Evolutionary conservation across 2,797 vertebrate species (phyloP), one percentile per base, ranked within the genome.

Genomic region (Astyanax mexicanus): DNA sequence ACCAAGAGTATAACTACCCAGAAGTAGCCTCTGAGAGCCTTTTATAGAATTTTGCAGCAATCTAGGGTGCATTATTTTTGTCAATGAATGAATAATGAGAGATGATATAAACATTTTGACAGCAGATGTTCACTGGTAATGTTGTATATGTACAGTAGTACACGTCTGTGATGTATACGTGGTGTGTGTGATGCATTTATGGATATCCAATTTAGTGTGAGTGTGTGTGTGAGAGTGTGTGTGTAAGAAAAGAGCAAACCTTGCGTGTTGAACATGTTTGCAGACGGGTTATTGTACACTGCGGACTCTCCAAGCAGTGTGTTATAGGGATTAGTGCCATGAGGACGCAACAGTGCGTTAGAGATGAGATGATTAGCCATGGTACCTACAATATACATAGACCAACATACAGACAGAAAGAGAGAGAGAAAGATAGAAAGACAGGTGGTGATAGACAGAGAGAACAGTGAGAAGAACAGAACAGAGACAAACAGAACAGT

Each of bases 321-420:
- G 94, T 98, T 99, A 98, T 99, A 99, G 91, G 97, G 98, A 96
- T 98, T 99, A 99, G 97, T 97, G 95, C 96, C 97, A 96, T 99
- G 97, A 95, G 98, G 96, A 98, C 98, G 97, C 95, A 99, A 97
- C 91, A 99, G 96, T 95, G 98, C 96, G 96, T 98, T 99, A 96
- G 97, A 99, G 97, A 99, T 97, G 95, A 99, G 97, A 95, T 99
- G 98, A 93, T 99, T 99, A 97, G 97, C 98, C 97, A 98, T 98
- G 95, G 96, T 95, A 95, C 98, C 98, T 99, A 96, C 95, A 97
- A 94, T 94, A 97, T 95, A 95, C 95, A 95, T 88, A 93, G 80
- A 93, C 80, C 93, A 81, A 90, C 58, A 73, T 4, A 73, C 10
- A 64, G 4, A 25, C 29, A 38, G 9, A 76, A 32, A 67, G 21